Percentiles rank a stretch among this genome's conserved stretches.
Conservation (phyloP, 2,797 vertebrate species). For the Graptemys geographica region DNA sequence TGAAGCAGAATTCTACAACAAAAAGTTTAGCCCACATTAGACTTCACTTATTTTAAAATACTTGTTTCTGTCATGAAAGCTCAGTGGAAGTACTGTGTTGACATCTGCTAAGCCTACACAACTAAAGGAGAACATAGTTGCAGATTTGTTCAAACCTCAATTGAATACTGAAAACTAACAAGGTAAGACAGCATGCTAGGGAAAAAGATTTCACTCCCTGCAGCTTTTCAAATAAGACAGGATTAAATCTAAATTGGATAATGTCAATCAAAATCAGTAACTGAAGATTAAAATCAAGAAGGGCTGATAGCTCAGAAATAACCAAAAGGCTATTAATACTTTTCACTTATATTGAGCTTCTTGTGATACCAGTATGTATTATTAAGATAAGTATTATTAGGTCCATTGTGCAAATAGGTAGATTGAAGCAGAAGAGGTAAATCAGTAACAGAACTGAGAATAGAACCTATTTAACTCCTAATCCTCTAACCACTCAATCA, state of each 20-base stretch:
- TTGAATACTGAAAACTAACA: not conserved
- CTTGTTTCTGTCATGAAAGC: not conserved
- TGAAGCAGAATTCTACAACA: not conserved
- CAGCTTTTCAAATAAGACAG: not conserved
- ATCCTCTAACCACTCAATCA: not conserved
- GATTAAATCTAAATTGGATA: not conserved
- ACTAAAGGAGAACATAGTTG: not conserved
- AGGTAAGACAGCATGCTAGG: too few species aligned
- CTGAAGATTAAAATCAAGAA: not conserved
- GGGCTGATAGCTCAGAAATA: not conserved
- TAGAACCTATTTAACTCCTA: not conserved
- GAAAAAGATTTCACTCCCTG: not conserved
- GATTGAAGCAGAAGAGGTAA: not conserved
- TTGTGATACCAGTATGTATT: not conserved
- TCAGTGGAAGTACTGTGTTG: not conserved
- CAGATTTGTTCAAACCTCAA: not conserved
- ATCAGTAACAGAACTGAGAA: not conserved
- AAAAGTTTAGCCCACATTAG: not conserved
- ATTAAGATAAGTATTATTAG: not conserved
- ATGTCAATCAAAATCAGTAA: not conserved
- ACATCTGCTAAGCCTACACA: not conserved
- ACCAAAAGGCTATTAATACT: not conserved
- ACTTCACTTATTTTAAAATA: not conserved
- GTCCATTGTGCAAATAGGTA: not conserved
- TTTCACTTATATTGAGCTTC: not conserved